phyloP scores from a whole-genome alignment of 2,113 vertebrate species.

The Amazona guildingii region DNA sequence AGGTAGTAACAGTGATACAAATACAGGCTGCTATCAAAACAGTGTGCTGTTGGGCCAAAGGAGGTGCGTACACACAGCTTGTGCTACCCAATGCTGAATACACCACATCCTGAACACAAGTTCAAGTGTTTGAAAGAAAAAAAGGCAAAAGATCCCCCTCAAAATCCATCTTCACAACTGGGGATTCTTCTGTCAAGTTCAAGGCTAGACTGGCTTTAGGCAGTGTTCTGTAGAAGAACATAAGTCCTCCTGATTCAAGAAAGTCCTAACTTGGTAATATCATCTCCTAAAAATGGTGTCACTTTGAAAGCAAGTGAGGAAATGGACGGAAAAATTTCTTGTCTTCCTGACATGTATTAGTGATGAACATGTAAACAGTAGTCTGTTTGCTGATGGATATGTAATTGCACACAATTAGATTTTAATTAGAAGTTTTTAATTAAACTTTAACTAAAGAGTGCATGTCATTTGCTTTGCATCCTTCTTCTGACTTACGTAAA shows the following conservation, averaged over 20 bases:
- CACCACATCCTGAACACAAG: no score
- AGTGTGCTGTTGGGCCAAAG: background rate
- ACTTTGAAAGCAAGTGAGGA: background rate
- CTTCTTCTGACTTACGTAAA: background rate
- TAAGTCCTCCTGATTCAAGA: background rate
- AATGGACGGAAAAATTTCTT: background rate
- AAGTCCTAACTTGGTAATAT: background rate
- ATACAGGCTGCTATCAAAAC: background rate
- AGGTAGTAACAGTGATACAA: background rate
- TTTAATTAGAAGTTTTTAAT: background rate
- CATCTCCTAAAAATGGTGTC: background rate
- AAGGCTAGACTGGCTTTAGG: background rate
- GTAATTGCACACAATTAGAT: background rate
- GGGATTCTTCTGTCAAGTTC: background rate
- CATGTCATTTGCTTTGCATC: background rate
- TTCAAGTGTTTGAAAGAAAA: background rate
- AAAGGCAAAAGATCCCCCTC: background rate
- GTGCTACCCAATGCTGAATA: background rate
- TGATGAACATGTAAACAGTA: background rate
- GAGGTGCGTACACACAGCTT: background rate
- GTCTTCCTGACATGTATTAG: background rate
- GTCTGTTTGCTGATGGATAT: background rate
- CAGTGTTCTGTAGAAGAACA: background rate
- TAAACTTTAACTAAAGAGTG: background rate
- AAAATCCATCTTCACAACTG: background rate